Evolutionary conservation across 2,888 invertebrate species (phyloP), one percentile per base, ranked within the genome.

Genomic region (Athalia cordata): DNA sequence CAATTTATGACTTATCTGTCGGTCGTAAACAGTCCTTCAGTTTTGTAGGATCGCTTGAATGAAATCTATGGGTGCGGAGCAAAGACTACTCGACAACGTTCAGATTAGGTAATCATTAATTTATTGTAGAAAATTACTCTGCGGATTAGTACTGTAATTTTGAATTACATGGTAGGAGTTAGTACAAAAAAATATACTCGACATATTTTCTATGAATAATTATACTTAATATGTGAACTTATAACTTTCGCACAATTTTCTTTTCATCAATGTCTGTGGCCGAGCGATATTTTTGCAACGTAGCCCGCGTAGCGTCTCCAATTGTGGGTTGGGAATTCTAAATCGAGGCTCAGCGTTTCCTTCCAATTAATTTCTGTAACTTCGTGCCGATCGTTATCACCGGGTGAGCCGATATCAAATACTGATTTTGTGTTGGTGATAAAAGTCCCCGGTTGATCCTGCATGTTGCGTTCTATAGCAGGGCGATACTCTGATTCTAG

Each of bases 121-220:
- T 87, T 87, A 86, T 85, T 87, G 78, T 81, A 82, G 84, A 86
- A 85, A 84, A 81, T 81, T 80, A 79, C 45, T 84, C 59, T 82
- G 81, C 81, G 80, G 82, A 79, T 66, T 77, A 66, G 52, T 66
- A 66, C 13, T 77, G 67, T 15, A 77, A 57, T 65, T 55, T 52
- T 55, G 15, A 47, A 47, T 61, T 77, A 66, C 65, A 55, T 64
- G 52, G 79, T 80, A 85, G 82, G 85, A 83, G 83, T 87, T 85
- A 85, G 88, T 88, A 89, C 84, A 88, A 89, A 89, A 29, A 89
- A 88, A 89, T 89, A 89, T 88, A 87, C 84, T 65, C 83, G 29
- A 29, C 49, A 64, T 9, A 75, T 75, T 61, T 75, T 61, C 64
- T 75, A n/a, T 59, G 4, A 47, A 15, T 74, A 70, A 57, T 43